Evolutionary conservation across 2,888 invertebrate genomes (phyloP), one percentile per base, ranked within the genome.

Genomic region (Drosophila nr. perissopoda): DNA sequence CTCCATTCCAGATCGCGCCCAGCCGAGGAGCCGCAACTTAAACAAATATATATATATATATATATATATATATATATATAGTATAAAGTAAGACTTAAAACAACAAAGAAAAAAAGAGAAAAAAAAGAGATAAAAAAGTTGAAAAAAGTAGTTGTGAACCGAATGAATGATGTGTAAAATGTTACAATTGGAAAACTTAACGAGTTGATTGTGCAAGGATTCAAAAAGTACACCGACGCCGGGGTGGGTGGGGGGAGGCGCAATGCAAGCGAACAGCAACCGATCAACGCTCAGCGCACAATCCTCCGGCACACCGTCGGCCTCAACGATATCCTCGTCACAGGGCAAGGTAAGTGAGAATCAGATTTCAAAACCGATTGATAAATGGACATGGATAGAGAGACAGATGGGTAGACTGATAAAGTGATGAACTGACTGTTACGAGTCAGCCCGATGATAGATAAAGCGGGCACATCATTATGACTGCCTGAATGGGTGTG

Each of bases 271-370:
- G 69, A 92, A 92, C 74, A 92, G 85, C 81, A 91, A 77, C 66
- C 79, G 91, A 77, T 89, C 92, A 66, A 91, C 91, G 70, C 79
- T 92, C 82, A 91, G 91, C 82, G 92, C 91, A 88, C 92, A 92
- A 90, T 92, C 91, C 83, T 92, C 92, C 81, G 92, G 91, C 80
- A 92, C 92, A 80, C 92, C 92, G 73, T 92, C 92, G 75, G 91
- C 92, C 77, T 92, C 92, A 74, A 91, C 92, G 58, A 91, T 92
- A 79, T 92, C 91, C 76, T 91, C 91, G 70, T 92, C 92, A 51
- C 85, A 85, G 83, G 92, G 92, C 70, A 92, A 92, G 91, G 92
- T 92, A 74, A 91, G 92, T 76, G 27, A 16, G 25, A 46, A 8
- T 8, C 27, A 16, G 25, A 46, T 46, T 21, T 46, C 2, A 0